Conservation (phyloP, 2,797 vertebrate genomes). For the Atherinosoma microstoma region DNA sequence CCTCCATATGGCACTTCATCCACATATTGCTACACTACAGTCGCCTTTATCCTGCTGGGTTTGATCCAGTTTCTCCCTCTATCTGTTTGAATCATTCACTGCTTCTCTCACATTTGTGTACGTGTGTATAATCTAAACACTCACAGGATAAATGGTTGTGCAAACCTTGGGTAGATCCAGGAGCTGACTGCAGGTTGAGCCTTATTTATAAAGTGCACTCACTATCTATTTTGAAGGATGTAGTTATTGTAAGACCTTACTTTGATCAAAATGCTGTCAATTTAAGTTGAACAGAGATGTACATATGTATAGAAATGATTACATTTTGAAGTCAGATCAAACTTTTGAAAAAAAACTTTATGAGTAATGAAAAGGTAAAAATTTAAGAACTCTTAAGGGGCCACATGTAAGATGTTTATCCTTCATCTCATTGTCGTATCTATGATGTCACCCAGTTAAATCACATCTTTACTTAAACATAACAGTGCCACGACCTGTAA, state of each 20-base stretch:
- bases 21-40: slow-evolving; percentile 37
- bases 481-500: neutral
- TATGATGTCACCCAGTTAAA: neutral
- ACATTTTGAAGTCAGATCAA: neutral
- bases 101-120: slow-evolving; percentile 6
- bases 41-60: slow-evolving; percentile 42
- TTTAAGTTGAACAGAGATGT: too few species aligned
- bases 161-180: slow-evolving; percentile 29
- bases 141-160: slow-evolving; percentile 33
- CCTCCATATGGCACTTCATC: slow-evolving; percentile 52
- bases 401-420: neutral
- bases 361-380: neutral
- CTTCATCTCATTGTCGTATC: neutral
- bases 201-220: too few species aligned
- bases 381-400: too few species aligned
- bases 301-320: neutral
- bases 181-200: slow-evolving; percentile 34
- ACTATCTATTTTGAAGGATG: neutral
- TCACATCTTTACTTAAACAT: neutral
- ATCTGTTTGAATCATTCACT: slow-evolving; percentile 15
- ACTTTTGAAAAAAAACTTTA: neutral
- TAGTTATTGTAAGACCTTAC: neutral
- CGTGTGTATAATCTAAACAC: slow-evolving; percentile 30
- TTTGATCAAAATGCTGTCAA: neutral
- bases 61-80: slow-evolving; percentile 36